phyloP scores from a whole-genome alignment of 2,888 invertebrate species.

The Calameuta pallipes region DNA sequence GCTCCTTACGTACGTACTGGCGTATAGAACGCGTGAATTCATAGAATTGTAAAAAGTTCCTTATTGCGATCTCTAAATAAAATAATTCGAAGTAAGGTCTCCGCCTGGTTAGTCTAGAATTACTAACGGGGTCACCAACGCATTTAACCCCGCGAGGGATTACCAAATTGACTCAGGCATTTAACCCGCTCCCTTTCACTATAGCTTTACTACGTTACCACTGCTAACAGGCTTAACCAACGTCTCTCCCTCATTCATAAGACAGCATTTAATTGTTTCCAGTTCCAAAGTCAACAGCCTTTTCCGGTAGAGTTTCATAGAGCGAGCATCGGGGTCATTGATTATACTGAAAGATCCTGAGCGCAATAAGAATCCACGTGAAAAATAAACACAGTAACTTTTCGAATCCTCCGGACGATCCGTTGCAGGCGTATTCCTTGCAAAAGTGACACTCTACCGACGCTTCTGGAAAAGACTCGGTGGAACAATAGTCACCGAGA shows the following conservation, averaged over 20 bases:
- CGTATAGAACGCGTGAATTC: background rate
- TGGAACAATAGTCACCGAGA: constrained; percentile 43
- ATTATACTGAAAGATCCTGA: background rate
- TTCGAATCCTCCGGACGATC: constrained; percentile 16
- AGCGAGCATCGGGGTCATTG: background rate
- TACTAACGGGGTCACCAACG: constrained; percentile 48
- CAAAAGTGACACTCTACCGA: constrained; percentile 48
- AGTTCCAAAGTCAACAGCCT: constrained; percentile 47
- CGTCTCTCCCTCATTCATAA: constrained; percentile 42
- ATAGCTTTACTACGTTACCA: background rate
- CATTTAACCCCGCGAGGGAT: constrained; percentile 57
- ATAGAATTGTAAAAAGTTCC: background rate
- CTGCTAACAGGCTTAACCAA: constrained; percentile 1
- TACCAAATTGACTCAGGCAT: constrained; percentile 59
- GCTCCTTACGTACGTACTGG: background rate
- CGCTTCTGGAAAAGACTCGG: constrained; percentile 42
- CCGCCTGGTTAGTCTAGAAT: constrained; percentile 35
- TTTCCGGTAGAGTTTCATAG: constrained; percentile 42
- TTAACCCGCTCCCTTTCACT: constrained; percentile 49
- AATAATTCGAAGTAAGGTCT: constrained; percentile 39
- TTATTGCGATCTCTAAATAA: constrained; percentile 16
- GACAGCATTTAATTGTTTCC: constrained; percentile 48
- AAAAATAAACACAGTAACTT: background rate
- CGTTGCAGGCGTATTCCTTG: constrained; percentile 47
- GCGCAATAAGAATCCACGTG: background rate